Conservation (phyloP, 2,888 invertebrate species). For the Eupeodes latifasciatus region DNA sequence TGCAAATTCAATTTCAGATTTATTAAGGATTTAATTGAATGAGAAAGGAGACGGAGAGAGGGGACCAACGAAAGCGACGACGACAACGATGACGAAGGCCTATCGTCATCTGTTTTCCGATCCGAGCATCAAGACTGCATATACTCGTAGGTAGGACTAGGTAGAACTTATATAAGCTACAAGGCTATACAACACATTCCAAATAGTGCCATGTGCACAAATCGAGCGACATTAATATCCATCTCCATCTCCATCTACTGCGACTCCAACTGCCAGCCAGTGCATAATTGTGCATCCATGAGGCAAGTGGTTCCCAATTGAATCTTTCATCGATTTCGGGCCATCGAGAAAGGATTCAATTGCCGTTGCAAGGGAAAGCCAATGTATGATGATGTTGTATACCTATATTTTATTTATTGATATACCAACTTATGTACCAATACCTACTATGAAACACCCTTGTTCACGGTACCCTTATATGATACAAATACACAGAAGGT, state of each 20-base stretch:
- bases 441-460: neutral
- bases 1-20: constrained; percentile 75
- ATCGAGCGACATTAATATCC: constrained; percentile 71
- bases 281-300: constrained; percentile 75
- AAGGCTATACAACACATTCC: neutral
- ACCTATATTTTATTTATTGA: constrained; percentile 11
- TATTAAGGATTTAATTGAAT: constrained; percentile 76
- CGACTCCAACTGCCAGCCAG: constrained; percentile 24
- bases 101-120: constrained; percentile 37
- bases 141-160: too few relatives aligned
- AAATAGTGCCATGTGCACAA: constrained; percentile 64
- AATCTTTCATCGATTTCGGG: constrained; percentile 71
- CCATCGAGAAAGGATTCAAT: constrained; percentile 70
- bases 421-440: neutral
- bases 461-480: neutral
- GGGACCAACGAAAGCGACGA: too few relatives aligned
- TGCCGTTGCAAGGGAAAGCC: constrained; percentile 64
- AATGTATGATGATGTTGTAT: constrained; percentile 29
- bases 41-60: constrained; percentile 58
- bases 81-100: constrained; percentile 33
- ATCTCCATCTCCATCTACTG: constrained; percentile 22
- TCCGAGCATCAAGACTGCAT: neutral
- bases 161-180: too few relatives aligned
- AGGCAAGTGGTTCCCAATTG: constrained; percentile 71
- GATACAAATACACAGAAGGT: neutral